Evolutionary conservation across 2,888 invertebrate genomes (phyloP), one percentile per base, ranked within the genome.

Genomic region (Diaprepes abbreviatus): DNA sequence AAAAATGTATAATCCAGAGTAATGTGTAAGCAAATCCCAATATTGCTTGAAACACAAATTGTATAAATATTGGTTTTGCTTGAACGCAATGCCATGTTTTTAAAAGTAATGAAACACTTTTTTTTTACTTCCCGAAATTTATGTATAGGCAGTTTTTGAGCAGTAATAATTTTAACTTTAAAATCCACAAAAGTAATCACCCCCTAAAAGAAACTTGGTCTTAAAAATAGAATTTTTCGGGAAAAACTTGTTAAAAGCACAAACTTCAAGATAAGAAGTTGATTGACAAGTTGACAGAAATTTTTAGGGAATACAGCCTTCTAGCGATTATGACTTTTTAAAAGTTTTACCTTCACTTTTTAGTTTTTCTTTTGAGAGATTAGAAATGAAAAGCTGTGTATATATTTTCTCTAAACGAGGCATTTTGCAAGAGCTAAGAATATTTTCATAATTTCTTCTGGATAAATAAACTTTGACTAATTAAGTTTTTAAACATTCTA

Each of bases 211-310:
- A 7, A 12, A 2, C 4, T 14, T 16, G 38, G 7, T 33, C 33
- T 16, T 38, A 12, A 38, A 38, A 38, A 38, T 12, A 38, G 12
- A 38, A 14, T 38, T 38, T 38, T 14, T 2, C 5, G 12, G 12
- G 14, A 14, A 14, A 14, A 38, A 38, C 14, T 5, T 6, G 12
- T 38, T 38, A 14, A 16, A 14, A 16, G 7, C 38, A 38, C 12
- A 36, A 38, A 6, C 16, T 16, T 16, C 6, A 6, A 14, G 38
- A 38, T 38, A 38, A 38, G 16, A 38, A 6, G 6, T 12, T 38
- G 38, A 38, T 38, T 38, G 38, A 38, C 38, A 38, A 38, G 14
- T 16, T 38, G 38, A 38, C 38, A 38, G 38, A 38, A 38, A 38
- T 38, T 14, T 38, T 16, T 16, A 6, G 16, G 4, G 16, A 6